Evolutionary conservation across 2,113 vertebrate species (phyloP).

Genomic region (Echinops telfairi): DNA sequence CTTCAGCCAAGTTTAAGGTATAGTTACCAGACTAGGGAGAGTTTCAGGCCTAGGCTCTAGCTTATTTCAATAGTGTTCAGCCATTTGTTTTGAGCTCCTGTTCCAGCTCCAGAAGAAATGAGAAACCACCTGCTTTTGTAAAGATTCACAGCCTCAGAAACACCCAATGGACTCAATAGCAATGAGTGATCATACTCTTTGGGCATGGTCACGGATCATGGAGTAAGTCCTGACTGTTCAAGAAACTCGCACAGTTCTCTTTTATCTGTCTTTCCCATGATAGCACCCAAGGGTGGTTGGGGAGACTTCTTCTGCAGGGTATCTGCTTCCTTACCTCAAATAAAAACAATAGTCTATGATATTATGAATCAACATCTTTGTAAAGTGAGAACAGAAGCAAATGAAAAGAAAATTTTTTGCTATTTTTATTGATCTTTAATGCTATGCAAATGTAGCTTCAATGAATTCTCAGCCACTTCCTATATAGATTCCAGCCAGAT

Average conservation of each 20-base stretch:
- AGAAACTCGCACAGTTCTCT: constrained; percentile 25
- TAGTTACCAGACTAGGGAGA: neutral
- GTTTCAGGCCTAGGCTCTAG: neutral
- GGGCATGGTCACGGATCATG: neutral
- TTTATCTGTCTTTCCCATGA: neutral
- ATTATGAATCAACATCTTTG: constrained; percentile 21
- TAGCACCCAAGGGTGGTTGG: neutral
- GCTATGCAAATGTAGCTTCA: neutral
- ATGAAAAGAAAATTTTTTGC: constrained; percentile 24
- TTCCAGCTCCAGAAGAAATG: neutral
- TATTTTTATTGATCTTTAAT: constrained; percentile 25
- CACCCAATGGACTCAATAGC: no score
- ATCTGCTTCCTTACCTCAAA: neutral
- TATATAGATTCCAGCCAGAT: constrained; percentile 41
- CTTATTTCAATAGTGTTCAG: neutral
- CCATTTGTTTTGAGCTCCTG: neutral
- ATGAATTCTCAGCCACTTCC: constrained; percentile 20
- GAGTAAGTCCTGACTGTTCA: neutral
- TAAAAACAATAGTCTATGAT: constrained; percentile 38
- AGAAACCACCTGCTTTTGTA: no score
- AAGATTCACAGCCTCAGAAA: no score
- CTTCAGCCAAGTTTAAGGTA: neutral
- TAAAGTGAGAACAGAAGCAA: constrained; percentile 2
- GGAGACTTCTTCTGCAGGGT: neutral
- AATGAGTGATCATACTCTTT: neutral